Evolutionary conservation across 2,113 vertebrate species (phyloP), one percentile per base, ranked within the genome.

Genomic region (Pyxicephalus adspersus): DNA sequence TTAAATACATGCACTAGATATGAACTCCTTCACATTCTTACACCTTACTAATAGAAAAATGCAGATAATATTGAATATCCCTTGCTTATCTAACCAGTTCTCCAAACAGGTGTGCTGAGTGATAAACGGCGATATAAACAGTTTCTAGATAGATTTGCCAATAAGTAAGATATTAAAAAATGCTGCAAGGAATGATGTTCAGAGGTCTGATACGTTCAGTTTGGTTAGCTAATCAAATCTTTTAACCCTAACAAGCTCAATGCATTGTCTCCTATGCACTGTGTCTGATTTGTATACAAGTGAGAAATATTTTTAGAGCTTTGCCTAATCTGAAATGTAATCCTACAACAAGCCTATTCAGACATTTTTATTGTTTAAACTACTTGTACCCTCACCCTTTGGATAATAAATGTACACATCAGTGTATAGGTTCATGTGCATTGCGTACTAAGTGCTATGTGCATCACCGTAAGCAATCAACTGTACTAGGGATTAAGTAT

Each of bases 71-170:
- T 38, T 84, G 75, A 84, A 85, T 78, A 83, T 77, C 65, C 64
- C 58, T 11, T 64, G 77, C 34, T 79, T 86, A 90, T 90, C 88
- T 0, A 26, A 72, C 83, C 55, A 81, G 82, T 83, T 87, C 88
- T 85, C 83, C 86, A 83, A 79, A 86, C 86, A 87, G 86, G 88
- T 88, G 85, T 83, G 87, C 80, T 70, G 73, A 83, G 74, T 85
- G 91, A 93, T 90, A 92, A 92, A 89, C 86, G 89, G 63, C 74
- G 88, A 88, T 83, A 86, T 88, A 91, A 91, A 92, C 86, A 90
- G 83, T 87, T 85, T 90, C 83, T 71, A 85, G 86, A 88, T 87
- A 86, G 87, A 60, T 74, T 63, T 26, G 22, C 83, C 73, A 81
- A 65, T 52, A 66, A 75, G 58, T 73, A 54, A 63, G 61, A 74